Evolutionary conservation across 2,797 vertebrate genomes (phyloP), one percentile per base, ranked within the genome.

Genomic region (Serranus cabrilla): DNA sequence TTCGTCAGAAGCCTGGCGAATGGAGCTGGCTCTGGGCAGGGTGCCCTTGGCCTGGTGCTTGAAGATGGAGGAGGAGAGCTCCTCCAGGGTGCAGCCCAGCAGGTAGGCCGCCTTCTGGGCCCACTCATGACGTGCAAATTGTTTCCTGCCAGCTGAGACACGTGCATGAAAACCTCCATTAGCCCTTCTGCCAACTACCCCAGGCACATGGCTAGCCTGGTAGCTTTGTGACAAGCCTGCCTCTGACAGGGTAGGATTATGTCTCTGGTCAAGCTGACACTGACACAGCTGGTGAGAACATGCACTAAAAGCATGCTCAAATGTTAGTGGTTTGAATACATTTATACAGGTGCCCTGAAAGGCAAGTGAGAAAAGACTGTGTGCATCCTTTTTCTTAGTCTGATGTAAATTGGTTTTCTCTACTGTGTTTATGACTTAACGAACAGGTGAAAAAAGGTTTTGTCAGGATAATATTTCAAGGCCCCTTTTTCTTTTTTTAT

Each of bases 111-210:
- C 97, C 89, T 99, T 99, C 95, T 99, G 98, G 73, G 97, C 98
- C 98, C 98, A 99, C 89, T 99, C 98, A 0, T 99, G 98, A 77
- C 97, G 96, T 34, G 98, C 98, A 96, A 99, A 99, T 95, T 99
- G 98, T 93, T 96, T 99, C 72, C 97, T 96, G 73, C 98, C 98
- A 42, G 95, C 98, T 99, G 97, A 91, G 91, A 93, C 86, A 88
- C 72, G 60, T 82, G 87, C 83, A 92, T 83, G 71, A 91, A 92
- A 91, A 90, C 83, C 71, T 83, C 89, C 92, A 93, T 93, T 92
- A 93, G 86, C 68, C 71, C 66, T 64, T 86, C 83, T 89, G 91
- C 86, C 90, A 91, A 80, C 70, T 40, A 68, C 74, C 78, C 54
- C 50, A 58, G 74, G 85, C 78, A 73, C 71, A 75, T 11, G 71